Base-by-base conservation (phyloP, 2,113 vertebrate genomes). In the Rattus rattus region DNA sequence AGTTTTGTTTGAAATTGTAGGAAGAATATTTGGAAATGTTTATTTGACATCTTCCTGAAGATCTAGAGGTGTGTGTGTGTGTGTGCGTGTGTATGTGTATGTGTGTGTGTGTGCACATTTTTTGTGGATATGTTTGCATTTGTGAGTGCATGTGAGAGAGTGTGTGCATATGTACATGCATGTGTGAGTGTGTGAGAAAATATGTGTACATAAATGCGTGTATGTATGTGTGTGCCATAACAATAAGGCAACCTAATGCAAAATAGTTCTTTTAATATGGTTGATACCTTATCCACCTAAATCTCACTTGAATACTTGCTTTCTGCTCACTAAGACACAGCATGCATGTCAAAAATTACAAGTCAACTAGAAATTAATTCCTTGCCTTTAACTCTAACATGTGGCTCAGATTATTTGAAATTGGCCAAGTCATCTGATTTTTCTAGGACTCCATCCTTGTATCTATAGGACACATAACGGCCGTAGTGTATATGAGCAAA, bases 1-100 rank as follows among this genome's bases (percentile, higher is more conserved):
- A 90, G 90, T 95, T 87, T 97, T 94, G 20, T 7, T 92, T 52
- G 94, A 90, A 69, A 77, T 61, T 73, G 43, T 85, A 77, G 63
- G n/a, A 14, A 52, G 80, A 77, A 49, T 54, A 80, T 75, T 61
- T 95, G 33, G 14, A 95, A 94, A 65, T 20, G 56, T 61, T 89
- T 54, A 81, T 85, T 86, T 81, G 26, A 92, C 84, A 43, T 30
- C 63, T 81, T 79, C 36, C 12, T 93, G 86, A 94, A 87, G n/a
- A 24, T 90, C 24, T 77, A 47, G 12, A 63, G 20, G 22, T 52
- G 19, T 52, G 2, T 49, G 24, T 61, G 22, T 83, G 54, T 59
- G 11, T 81, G 19, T 52, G 6, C 36, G 30, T 9, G 12, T 20
- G 54, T 81, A 19, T 56, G 4, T 33, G 52, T 20, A 30, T 36